Percentiles rank a stretch among this genome's conserved stretches.
Evolutionary conservation across 2,888 invertebrate species (phyloP).

Genomic region (Conops quadrifasciatus): DNA sequence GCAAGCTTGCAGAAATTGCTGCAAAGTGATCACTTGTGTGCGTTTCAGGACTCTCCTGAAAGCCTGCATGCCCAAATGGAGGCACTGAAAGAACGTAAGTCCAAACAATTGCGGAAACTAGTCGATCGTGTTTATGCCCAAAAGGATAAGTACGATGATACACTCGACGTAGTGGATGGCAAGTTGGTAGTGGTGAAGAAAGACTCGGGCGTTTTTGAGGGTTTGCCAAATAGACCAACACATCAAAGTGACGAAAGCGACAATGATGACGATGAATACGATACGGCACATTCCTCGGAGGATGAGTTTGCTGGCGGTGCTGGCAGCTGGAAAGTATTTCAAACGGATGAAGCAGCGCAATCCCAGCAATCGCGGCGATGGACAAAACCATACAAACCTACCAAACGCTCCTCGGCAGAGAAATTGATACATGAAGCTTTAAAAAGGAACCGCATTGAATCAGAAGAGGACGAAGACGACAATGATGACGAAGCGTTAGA

Average conservation of each 20-base stretch:
- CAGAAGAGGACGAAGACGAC: conserved; percentile 36
- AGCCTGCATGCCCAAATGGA: conserved; percentile 49
- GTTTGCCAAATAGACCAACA: conserved; percentile 45
- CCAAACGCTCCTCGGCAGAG: conserved; percentile 41
- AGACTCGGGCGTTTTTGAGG: conserved; percentile 51
- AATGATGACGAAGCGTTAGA: conserved; percentile 48
- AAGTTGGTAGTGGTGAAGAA: conserved; percentile 56
- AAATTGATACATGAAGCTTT: conserved; percentile 40
- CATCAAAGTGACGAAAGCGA: conserved; percentile 42
- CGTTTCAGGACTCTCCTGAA: conserved; percentile 45
- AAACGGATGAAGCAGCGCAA: not conserved
- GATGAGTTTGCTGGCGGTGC: not conserved
- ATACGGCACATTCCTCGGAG: conserved; percentile 37
- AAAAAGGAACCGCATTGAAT: not conserved
- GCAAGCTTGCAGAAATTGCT: conserved; percentile 47
- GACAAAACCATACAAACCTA: conserved; percentile 44
- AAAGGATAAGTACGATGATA: conserved; percentile 55
- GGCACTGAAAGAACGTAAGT: conserved; percentile 44
- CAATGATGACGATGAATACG: conserved; percentile 44
- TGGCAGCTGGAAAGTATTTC: not conserved
- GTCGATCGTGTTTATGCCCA: conserved; percentile 55
- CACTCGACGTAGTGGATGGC: conserved; percentile 56
- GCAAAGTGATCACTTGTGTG: conserved; percentile 40
- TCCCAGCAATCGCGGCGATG: conserved; percentile 39
- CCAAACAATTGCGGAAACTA: conserved; percentile 44